A percentile compares a stretch with the other conserved stretches of the same genome.
phyloP scores from a whole-genome alignment of 2,113 vertebrate species.

The Gasterosteus aculeatus region DNA sequence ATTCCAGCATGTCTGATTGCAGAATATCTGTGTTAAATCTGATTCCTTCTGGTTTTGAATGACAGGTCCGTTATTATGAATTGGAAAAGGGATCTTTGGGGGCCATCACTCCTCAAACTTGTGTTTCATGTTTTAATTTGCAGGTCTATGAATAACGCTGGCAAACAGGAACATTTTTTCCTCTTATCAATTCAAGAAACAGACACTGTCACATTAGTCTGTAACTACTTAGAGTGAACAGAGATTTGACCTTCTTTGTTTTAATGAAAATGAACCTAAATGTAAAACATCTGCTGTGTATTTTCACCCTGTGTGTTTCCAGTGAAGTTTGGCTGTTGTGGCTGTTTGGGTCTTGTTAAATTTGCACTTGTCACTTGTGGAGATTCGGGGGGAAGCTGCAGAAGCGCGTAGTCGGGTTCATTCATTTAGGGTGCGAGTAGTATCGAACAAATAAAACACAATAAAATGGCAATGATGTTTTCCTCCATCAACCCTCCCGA shows the following conservation, averaged over 20 bases:
- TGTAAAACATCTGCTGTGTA: constrained; percentile 52
- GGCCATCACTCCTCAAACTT: background rate
- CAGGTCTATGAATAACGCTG: background rate
- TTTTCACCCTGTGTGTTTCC: background rate
- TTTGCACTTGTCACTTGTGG: background rate
- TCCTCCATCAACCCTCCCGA: background rate
- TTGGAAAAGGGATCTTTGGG: background rate
- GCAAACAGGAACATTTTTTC: background rate
- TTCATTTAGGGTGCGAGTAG: background rate
- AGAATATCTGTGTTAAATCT: background rate
- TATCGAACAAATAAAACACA: background rate
- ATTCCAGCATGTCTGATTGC: background rate
- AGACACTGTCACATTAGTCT: background rate
- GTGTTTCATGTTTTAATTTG: constrained; percentile 18
- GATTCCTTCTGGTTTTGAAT: background rate
- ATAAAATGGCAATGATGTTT: background rate
- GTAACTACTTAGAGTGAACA: background rate
- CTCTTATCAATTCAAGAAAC: constrained; percentile 1
- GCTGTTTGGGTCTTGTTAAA: background rate
- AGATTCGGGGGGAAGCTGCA: background rate
- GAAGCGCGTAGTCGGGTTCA: background rate
- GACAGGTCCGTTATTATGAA: background rate
- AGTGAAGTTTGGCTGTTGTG: background rate
- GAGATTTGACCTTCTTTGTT: constrained; percentile 16
- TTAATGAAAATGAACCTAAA: constrained; percentile 45